phyloP scores from a whole-genome alignment of 2,113 vertebrate species.

The Nothoprocta perdicaria region DNA sequence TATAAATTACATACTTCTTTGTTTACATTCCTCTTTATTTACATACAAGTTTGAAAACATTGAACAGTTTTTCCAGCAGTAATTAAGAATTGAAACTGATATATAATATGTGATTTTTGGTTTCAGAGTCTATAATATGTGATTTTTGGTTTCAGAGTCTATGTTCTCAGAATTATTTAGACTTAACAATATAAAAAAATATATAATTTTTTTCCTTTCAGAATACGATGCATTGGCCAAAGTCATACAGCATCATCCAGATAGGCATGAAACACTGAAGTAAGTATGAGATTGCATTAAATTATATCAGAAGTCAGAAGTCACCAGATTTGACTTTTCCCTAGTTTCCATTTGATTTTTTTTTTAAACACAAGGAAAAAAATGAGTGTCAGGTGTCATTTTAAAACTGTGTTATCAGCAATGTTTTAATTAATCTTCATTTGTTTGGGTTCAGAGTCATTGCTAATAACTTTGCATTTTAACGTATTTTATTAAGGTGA shows the following conservation, averaged over 20 bases:
- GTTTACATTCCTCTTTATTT: background rate
- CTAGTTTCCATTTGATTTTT: background rate
- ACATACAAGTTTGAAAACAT: background rate
- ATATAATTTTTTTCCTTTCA: constrained; percentile 70
- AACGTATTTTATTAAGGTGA: background rate
- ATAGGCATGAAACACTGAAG: constrained; percentile 96
- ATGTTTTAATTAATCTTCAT: background rate
- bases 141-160: background rate
- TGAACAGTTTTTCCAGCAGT: background rate
- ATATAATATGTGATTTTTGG: background rate
- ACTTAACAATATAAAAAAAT: background rate
- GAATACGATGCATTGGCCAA: constrained; percentile 98
- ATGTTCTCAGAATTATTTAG: background rate
- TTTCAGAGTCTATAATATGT: background rate
- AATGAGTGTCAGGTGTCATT: background rate
- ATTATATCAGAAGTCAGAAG: background rate
- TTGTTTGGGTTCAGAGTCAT: background rate
- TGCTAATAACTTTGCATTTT: background rate
- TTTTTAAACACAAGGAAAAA: background rate
- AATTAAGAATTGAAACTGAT: background rate
- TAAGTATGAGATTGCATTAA: constrained; percentile 74
- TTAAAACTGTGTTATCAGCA: background rate
- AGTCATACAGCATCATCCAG: constrained; percentile 96
- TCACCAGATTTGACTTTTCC: background rate
- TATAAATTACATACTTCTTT: background rate